phyloP scores from a whole-genome alignment of 92 coral and sea anemone genomes.

The Porites lobata region DNA sequence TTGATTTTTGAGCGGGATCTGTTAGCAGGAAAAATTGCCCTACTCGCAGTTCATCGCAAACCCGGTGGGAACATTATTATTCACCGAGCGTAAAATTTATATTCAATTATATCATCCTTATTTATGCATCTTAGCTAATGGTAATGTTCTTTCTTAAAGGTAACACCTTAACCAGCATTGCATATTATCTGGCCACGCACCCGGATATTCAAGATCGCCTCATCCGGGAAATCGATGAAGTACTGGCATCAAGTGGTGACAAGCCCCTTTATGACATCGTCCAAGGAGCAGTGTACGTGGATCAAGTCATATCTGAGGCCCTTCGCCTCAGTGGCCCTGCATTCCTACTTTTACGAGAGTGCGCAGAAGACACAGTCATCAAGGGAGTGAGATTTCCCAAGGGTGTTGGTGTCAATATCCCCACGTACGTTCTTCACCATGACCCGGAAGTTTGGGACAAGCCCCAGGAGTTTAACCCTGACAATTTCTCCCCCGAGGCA shows the following conservation, averaged over 20 bases:
- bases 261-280: constrained; percentile 63
- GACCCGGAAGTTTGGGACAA: constrained; percentile 79
- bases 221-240: constrained; percentile 48
- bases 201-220: constrained; percentile 74
- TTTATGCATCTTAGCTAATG: too few relatives aligned
- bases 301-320: constrained; percentile 71
- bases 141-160: not conserved
- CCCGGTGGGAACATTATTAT: too few relatives aligned
- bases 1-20: too few relatives aligned
- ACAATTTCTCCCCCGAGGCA: constrained; percentile 76
- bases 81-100: not conserved
- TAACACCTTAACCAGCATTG: constrained; percentile 57
- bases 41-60: too few relatives aligned
- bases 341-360: constrained; percentile 48
- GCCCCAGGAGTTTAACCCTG: constrained; percentile 77
- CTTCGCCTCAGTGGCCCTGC: constrained; percentile 74
- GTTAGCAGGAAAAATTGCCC: too few relatives aligned
- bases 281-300: constrained; percentile 63
- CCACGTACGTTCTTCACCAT: constrained; percentile 69
- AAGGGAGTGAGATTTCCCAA: constrained; percentile 73
- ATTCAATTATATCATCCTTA: not conserved
- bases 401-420: constrained; percentile 68
- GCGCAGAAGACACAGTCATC: constrained; percentile 51
- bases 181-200: constrained; percentile 62
- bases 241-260: not conserved